Base-by-base conservation (phyloP, 2,888 invertebrate species). In the Perithous albicinctus region DNA sequence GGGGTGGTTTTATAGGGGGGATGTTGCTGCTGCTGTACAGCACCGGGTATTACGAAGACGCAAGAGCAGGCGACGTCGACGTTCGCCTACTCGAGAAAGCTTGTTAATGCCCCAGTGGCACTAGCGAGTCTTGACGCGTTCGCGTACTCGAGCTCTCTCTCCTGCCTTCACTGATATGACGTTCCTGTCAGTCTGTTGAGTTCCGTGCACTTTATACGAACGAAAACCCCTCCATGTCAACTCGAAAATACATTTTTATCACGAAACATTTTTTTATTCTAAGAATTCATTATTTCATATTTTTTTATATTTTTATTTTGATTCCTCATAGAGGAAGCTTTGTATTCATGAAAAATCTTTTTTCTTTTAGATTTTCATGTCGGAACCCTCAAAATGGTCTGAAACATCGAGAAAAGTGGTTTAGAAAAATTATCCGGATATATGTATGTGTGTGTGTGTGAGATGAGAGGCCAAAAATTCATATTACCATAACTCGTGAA, bases 41-140 rank as follows among this genome's bases (percentile, higher is more conserved):
- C n/a, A n/a, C n/a, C 18, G 72, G 59, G 2, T 51, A 61, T 67
- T 64, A 64, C 66, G 66, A 75, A 56, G 54, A 66, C 51, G 41
- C 64, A 32, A 46, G 69, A 72, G n/a, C n/a, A n/a, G 59, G 29
- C 56, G 64, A 38, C 75, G 43, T 59, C 56, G 59, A 66, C 75
- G 56, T 63, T 64, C 70, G 78, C 59, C 83, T 84, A 84, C 87
- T 88, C 84, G 85, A 86, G 87, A 84, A 86, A 88, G 88, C 88
- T 89, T 88, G 88, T 89, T 89, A 89, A 86, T 83, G 85, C 84
- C 85, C 86, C 83, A 86, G 85, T 85, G 83, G 82, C 84, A 77
- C 81, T 85, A 82, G 80, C 69, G 78, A n/a, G 78, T 83, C 78
- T 75, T 80, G 77, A 78, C 69, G 82, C 66, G 73, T 78, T 72